Percentiles rank a stretch among this genome's conserved stretches.
phyloP scores from a whole-genome alignment of 1,140 invertebrate species.

The Apis dorsata region DNA sequence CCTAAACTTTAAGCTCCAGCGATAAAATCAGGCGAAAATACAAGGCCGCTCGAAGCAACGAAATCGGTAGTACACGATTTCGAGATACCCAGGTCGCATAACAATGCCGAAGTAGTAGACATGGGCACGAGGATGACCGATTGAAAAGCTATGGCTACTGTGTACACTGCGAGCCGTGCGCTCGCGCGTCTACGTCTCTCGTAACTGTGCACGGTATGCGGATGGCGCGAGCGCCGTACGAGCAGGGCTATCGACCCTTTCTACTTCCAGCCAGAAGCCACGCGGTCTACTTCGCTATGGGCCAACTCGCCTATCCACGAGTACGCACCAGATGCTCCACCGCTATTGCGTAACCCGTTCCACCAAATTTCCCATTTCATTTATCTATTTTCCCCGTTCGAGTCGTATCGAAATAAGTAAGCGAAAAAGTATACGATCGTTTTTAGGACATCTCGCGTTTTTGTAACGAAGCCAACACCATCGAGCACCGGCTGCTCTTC shows the following conservation, averaged over 20 bases:
- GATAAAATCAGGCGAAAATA: background rate
- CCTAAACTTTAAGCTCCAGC: too few species aligned
- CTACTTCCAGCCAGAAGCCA: conserved; percentile 60
- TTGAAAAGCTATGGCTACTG: conserved; percentile 10
- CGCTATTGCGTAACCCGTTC: background rate
- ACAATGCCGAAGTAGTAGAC: background rate
- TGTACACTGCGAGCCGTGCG: conserved; percentile 1
- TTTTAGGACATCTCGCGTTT: too few species aligned
- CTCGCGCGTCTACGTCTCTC: background rate
- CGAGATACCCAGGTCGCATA: background rate
- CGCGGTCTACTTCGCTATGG: conserved; percentile 58
- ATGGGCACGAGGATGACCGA: background rate
- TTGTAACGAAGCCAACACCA: too few species aligned
- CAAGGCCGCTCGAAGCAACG: background rate
- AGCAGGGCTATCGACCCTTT: conserved; percentile 73
- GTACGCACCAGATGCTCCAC: background rate
- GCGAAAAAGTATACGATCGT: too few species aligned
- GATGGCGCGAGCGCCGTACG: conserved; percentile 70
- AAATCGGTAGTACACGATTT: background rate
- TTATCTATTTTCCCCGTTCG: too few species aligned
- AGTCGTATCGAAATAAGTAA: too few species aligned
- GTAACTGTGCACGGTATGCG: conserved; percentile 28
- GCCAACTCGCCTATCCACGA: conserved; percentile 3
- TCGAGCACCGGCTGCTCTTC: too few species aligned
- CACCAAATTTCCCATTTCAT: too few species aligned